Evolutionary conservation across 2,113 vertebrate genomes (phyloP).

Genomic region (Lamprotornis superbus): DNA sequence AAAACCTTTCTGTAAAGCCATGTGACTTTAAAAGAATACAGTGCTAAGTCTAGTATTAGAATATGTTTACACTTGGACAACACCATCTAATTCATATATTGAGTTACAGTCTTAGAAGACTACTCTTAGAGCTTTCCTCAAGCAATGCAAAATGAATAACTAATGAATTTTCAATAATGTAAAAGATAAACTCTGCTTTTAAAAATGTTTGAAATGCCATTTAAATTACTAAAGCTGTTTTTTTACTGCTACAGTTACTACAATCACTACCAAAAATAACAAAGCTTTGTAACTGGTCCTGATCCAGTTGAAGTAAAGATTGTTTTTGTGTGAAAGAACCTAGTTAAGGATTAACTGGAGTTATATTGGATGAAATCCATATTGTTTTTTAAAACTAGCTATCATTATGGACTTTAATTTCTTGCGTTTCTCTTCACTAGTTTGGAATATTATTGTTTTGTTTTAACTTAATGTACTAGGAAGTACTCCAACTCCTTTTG

Average conservation of each 20-base stretch:
- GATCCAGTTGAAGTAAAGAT: not conserved
- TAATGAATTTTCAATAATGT: not conserved
- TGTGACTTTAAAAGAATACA: not conserved
- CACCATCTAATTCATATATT: not conserved
- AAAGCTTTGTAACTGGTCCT: not conserved
- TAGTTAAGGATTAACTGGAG: not conserved
- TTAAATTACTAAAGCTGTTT: not conserved
- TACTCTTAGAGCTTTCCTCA: not conserved
- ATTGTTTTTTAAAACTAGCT: not conserved
- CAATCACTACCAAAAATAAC: slow-evolving; percentile 8
- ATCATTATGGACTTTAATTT: not conserved
- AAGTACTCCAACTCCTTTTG: not conserved
- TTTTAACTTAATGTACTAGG: not conserved
- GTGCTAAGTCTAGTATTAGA: not conserved
- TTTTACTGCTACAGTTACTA: not conserved
- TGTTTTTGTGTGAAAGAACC: not conserved
- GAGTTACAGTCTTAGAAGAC: not conserved
- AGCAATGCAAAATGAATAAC: not conserved
- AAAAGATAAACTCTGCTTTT: not conserved
- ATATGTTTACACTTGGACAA: not conserved
- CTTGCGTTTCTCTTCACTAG: not conserved
- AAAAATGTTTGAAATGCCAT: slow-evolving; percentile 14
- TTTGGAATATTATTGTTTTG: not conserved
- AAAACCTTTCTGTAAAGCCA: not conserved
- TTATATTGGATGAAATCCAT: not conserved